These are phyloP conservation scores for Paragorgia papillata DNA, from an alignment of 92 coral and sea anemone species.

Conservation along the genomic window DNA sequence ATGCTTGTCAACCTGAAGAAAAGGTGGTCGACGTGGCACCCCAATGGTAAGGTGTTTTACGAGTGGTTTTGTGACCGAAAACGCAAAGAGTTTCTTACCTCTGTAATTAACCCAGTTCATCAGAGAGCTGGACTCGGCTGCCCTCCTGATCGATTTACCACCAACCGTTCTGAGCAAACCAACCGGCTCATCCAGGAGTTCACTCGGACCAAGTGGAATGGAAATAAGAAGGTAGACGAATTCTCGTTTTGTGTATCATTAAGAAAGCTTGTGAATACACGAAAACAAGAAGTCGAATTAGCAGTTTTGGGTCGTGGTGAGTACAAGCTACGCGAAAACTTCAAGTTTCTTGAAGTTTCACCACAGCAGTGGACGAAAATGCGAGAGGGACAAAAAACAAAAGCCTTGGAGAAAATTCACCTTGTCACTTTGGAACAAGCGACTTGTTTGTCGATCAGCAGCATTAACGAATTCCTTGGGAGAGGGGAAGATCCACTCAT, in stretches of 20 bases:
- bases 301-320: slow-evolving; percentile 48
- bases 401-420: slow-evolving; percentile 9
- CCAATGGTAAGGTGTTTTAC: slow-evolving; percentile 12
- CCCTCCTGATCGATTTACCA: slow-evolving; percentile 38
- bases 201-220: background rate
- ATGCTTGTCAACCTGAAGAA: slow-evolving; percentile 34
- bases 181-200: slow-evolving; percentile 32
- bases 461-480: slow-evolving; percentile 1
- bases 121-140: slow-evolving; percentile 49
- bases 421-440: background rate
- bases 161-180: slow-evolving; percentile 42
- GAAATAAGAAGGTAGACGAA: slow-evolving; percentile 34
- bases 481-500: slow-evolving; percentile 30
- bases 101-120: slow-evolving; percentile 33
- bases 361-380: background rate
- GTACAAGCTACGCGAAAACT: slow-evolving; percentile 35
- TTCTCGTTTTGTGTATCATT: slow-evolving; percentile 35
- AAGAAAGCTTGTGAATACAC: slow-evolving; percentile 38
- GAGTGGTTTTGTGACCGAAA: slow-evolving; percentile 33
- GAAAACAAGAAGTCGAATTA: slow-evolving; percentile 50
- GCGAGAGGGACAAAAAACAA: slow-evolving; percentile 8
- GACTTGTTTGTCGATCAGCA: background rate
- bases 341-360: slow-evolving; percentile 44
- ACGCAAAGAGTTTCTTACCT: slow-evolving; percentile 37
- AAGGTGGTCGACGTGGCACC: slow-evolving; percentile 27